Evolutionary conservation across 2,113 vertebrate species (phyloP).

Genomic region (Bubo scandiacus): DNA sequence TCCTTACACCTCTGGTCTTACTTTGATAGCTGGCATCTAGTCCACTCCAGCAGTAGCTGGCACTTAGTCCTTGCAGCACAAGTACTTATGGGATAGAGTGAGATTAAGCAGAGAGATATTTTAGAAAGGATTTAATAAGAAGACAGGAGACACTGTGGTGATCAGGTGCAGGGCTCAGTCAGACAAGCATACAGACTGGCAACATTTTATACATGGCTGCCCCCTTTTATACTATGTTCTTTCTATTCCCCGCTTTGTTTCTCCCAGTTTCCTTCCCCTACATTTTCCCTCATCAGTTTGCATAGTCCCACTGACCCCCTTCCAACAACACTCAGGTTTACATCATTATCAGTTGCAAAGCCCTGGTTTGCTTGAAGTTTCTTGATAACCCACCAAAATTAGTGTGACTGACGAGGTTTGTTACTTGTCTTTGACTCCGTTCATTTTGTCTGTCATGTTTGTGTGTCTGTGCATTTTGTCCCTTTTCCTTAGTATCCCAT

Average conservation of each 20-base stretch:
- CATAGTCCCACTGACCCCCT: background rate
- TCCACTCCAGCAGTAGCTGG: background rate
- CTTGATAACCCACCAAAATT: background rate
- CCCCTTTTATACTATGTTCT: background rate
- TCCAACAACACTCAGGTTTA: background rate
- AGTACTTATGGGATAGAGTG: background rate
- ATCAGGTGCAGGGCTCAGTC: rapidly evolving
- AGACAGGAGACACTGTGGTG: background rate
- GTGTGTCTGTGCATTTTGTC: background rate
- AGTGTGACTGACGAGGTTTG: background rate
- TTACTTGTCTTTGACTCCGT: background rate
- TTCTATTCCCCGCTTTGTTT: background rate
- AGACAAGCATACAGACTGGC: rapidly evolving
- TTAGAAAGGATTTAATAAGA: background rate
- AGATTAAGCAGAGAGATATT: background rate
- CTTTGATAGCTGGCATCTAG: background rate
- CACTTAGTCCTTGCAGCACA: background rate
- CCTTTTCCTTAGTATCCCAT: background rate
- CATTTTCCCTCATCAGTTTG: background rate
- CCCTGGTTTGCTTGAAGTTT: background rate
- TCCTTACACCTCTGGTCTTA: background rate
- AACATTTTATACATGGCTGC: rapidly evolving
- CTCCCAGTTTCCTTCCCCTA: background rate
- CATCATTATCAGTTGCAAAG: background rate
- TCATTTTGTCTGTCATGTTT: background rate